Percentiles rank a stretch among this genome's conserved stretches.
Evolutionary conservation across 2,888 invertebrate genomes (phyloP).

Genomic region (Drosophila neotestacea): DNA sequence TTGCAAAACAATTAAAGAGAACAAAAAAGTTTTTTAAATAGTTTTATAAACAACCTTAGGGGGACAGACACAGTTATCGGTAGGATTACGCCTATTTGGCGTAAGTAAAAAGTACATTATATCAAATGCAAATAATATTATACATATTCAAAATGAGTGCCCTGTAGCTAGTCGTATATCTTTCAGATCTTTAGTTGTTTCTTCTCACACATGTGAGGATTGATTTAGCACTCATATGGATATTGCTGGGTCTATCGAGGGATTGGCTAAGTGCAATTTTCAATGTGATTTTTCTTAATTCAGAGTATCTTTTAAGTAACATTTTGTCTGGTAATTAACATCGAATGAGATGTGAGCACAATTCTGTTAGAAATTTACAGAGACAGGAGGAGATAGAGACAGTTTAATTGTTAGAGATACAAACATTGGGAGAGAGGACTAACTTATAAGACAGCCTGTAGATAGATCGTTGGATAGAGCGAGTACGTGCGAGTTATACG

Average conservation of each 20-base stretch:
- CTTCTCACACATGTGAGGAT: slow-evolving; percentile 25
- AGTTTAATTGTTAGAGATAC: neutral
- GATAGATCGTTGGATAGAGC: slow-evolving; percentile 32
- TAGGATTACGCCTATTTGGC: slow-evolving; percentile 68
- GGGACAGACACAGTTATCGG: slow-evolving; percentile 75
- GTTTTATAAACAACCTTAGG: slow-evolving; percentile 67
- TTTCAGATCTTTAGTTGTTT: slow-evolving; percentile 43
- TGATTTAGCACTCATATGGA: slow-evolving; percentile 41
- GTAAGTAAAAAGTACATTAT: slow-evolving; percentile 69
- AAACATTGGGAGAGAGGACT: slow-evolving; percentile 12
- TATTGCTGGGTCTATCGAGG: slow-evolving; percentile 18
- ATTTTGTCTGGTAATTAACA: slow-evolving; percentile 63
- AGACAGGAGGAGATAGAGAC: slow-evolving; percentile 20
- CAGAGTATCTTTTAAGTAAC: slow-evolving; percentile 61
- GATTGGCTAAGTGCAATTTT: slow-evolving; percentile 24
- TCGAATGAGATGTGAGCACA: slow-evolving; percentile 58
- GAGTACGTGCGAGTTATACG: slow-evolving; percentile 70
- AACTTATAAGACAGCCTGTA: slow-evolving; percentile 18
- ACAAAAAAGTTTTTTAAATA: slow-evolving; percentile 20
- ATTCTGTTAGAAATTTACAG: slow-evolving; percentile 76
- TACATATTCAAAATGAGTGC: slow-evolving; percentile 48
- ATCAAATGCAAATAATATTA: slow-evolving; percentile 64
- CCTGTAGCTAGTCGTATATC: slow-evolving; percentile 51
- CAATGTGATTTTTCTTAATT: slow-evolving; percentile 5
- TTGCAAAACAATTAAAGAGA: slow-evolving; percentile 24